Evolutionary conservation across 2,797 vertebrate species (phyloP).

Genomic region (Brachyrhaphis roseni): DNA sequence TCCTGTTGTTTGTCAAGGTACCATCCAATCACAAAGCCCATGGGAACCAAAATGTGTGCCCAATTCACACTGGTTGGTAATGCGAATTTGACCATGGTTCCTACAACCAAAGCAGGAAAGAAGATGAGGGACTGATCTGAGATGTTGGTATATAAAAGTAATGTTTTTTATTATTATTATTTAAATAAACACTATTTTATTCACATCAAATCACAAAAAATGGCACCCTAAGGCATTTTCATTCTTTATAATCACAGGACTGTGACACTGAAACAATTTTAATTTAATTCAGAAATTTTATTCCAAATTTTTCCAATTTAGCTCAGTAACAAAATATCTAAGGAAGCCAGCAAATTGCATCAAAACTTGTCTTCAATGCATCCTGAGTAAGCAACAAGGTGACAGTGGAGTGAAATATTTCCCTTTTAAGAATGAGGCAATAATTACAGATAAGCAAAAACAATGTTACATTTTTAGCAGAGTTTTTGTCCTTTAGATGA

Average conservation of each 20-base stretch:
- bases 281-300: not conserved
- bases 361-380: not conserved
- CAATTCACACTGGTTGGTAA: constrained; percentile 85
- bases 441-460: not conserved
- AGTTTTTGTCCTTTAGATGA: not conserved
- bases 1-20: constrained; percentile 89
- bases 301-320: not conserved
- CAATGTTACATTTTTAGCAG: not conserved
- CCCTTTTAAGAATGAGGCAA: not conserved
- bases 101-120: constrained; percentile 47
- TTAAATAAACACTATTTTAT: not conserved
- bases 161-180: not conserved
- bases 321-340: not conserved
- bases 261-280: not conserved
- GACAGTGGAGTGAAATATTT: not conserved
- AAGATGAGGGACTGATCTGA: not conserved
- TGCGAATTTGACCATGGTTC: constrained; percentile 84
- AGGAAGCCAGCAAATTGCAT: not conserved
- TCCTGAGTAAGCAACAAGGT: not conserved
- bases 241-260: not conserved
- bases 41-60: constrained; percentile 85
- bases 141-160: not conserved
- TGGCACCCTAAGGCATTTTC: not conserved
- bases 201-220: not conserved
- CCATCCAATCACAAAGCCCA: constrained; percentile 88